These are phyloP conservation scores for Podiceps cristatus DNA, from an alignment of 2,113 vertebrate species.

Conservation along the genomic window DNA sequence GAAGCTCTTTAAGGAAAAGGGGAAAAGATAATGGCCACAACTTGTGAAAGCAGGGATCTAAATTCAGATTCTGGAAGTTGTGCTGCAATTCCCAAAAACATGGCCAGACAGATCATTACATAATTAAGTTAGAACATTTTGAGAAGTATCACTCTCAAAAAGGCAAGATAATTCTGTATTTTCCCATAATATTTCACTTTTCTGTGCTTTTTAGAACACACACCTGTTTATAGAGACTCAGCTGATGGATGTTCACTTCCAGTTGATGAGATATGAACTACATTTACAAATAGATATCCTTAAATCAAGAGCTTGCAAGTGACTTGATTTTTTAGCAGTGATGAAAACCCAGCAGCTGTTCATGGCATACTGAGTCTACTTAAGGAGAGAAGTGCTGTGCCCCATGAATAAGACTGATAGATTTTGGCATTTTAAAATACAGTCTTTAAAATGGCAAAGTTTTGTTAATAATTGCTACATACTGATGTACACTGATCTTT, in stretches of 20 bases:
- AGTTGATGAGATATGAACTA: not conserved
- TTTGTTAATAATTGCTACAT: not conserved
- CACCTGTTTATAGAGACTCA: not conserved
- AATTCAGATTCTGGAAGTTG: not conserved
- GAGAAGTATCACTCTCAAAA: not conserved
- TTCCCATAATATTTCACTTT: not conserved
- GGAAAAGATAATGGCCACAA: not conserved
- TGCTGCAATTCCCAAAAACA: not conserved
- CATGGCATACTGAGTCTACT: not conserved
- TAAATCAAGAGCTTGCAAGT: not conserved
- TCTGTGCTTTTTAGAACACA: not conserved
- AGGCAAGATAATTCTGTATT: not conserved
- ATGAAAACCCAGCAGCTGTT: not conserved
- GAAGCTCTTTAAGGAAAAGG: not conserved
- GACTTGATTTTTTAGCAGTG: not conserved
- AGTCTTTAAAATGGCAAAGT: not conserved
- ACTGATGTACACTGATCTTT: not conserved
- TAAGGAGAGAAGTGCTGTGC: not conserved
- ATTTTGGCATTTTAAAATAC: not conserved
- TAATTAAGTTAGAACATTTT: not conserved
- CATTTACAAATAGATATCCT: not conserved
- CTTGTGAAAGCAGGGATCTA: not conserved
- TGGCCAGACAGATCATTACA: not conserved
- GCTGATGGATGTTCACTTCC: not conserved
- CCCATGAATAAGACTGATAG: not conserved